These are phyloP conservation scores for Drosophila austrosaltans DNA, from an alignment of 2,888 invertebrate species.

Conservation along the genomic window DNA sequence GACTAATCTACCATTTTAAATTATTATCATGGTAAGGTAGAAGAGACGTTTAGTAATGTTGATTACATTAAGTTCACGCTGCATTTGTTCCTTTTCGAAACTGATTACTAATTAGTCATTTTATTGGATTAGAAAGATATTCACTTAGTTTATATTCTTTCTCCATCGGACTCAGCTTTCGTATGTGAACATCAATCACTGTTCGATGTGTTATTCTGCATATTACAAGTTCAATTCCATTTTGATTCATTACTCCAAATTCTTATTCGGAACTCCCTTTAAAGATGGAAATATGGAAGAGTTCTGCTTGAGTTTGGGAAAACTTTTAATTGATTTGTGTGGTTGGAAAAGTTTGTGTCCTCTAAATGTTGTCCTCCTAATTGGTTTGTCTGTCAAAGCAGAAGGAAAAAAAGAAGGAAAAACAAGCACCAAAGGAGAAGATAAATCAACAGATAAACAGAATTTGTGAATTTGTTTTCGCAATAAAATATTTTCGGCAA, in stretches of 20 bases:
- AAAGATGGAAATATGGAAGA: slow-evolving; percentile 1
- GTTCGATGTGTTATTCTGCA: slow-evolving; percentile 33
- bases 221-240: slow-evolving; percentile 2
- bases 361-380: slow-evolving; percentile 18
- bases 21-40: no score
- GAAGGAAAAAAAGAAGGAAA: not conserved
- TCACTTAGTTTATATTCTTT: no score
- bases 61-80: no score
- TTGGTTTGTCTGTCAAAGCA: slow-evolving; percentile 23
- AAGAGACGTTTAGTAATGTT: no score
- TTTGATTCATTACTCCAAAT: slow-evolving; percentile 25
- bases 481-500: slow-evolving; percentile 19
- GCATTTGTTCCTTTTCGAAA: no score
- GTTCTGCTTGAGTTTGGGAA: slow-evolving; percentile 20
- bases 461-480: slow-evolving; percentile 30
- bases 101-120: no score
- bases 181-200: slow-evolving; percentile 43
- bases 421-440: not conserved
- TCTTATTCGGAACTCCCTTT: not conserved
- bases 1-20: no score
- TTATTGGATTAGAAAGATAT: no score
- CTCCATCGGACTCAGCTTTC: not conserved
- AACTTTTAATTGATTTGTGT: slow-evolving; percentile 35
- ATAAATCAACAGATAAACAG: slow-evolving; percentile 30
- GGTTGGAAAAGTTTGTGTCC: slow-evolving; percentile 20